Conservation (phyloP, 2,113 vertebrate species). For the Hydropotes inermis region DNA sequence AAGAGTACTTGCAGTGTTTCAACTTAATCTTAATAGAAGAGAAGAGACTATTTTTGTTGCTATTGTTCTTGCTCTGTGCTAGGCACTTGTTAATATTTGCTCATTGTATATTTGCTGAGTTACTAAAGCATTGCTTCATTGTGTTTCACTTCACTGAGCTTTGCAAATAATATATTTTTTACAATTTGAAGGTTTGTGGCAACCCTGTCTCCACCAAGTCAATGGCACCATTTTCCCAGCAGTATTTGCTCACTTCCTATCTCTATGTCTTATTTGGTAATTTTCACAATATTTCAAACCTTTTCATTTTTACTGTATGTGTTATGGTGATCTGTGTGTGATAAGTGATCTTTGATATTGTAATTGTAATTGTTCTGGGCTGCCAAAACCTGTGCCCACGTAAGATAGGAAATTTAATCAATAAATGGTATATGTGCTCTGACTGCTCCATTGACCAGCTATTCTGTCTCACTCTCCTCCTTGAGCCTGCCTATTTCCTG, state of each 20-base stretch:
- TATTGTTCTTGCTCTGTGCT: neutral
- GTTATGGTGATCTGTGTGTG: neutral
- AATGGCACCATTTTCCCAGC: neutral
- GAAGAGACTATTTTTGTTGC: neutral
- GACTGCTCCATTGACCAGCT: neutral
- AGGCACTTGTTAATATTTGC: neutral
- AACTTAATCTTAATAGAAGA: neutral
- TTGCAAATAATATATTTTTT: neutral
- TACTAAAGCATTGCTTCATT: neutral
- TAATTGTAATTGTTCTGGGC: neutral
- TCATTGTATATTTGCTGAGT: neutral
- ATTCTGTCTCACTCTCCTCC: neutral
- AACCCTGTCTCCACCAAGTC: neutral
- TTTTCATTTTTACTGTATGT: neutral
- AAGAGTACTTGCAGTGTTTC: neutral
- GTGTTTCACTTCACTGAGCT: neutral
- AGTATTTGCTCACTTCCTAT: neutral
- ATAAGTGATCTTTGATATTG: neutral
- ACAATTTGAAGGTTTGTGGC: neutral
- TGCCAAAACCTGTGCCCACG: neutral
- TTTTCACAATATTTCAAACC: neutral
- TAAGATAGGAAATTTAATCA: neutral
- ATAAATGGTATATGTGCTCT: neutral
- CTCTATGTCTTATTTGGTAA: neutral
- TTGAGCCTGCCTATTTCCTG: neutral